Evolutionary conservation across 2,797 vertebrate species (phyloP), one percentile per base, ranked within the genome.

Genomic region (Enteromius argenteus): DNA sequence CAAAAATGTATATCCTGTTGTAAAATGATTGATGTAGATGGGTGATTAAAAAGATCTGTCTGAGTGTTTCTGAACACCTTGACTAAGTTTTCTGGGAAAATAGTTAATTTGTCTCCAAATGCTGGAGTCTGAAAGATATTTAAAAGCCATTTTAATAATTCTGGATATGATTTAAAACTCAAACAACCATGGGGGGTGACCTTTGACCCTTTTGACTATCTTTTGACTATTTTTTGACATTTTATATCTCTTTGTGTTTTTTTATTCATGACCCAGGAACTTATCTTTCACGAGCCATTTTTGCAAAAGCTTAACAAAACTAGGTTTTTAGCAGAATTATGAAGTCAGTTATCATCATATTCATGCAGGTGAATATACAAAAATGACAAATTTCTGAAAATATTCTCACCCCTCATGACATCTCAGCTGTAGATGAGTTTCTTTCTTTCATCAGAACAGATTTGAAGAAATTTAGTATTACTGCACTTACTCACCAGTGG

Each of bases 1-100:
- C 2, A 21, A 68, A 19, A 67, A 42, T 42, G 5, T 44, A 53
- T 44, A 68, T 56, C 46, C 9, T 11, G 15, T 37, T 53, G 44
- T 46, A 82, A 82, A 66, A 64, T 82, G 42, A 53, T n/a, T 53
- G 58, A 75, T 49, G 14, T 66, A 44, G 60, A 83, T 42, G 27
- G 62, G 9, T 56, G 72, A 83, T 19, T 53, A 51, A 76, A 83
- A 51, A 51, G 1, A 51, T 78, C 39, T 64, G 23, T 77, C 75
- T 17, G 13, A 56, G 66, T 3, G 37, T 80, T 80, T 53, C 15
- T 39, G 58, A 74, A 73, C 42, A 75, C 32, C 30, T 67, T 27
- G 44, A 66, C 42, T 39, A 46, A 10, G 68, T 11, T 49, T 73
- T 49, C 0, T 37, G 19, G 10, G 3, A 5, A 49, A 30, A 73